Base-by-base conservation (phyloP, 1,140 invertebrate species). In the Leptestheria dahalacensis region DNA sequence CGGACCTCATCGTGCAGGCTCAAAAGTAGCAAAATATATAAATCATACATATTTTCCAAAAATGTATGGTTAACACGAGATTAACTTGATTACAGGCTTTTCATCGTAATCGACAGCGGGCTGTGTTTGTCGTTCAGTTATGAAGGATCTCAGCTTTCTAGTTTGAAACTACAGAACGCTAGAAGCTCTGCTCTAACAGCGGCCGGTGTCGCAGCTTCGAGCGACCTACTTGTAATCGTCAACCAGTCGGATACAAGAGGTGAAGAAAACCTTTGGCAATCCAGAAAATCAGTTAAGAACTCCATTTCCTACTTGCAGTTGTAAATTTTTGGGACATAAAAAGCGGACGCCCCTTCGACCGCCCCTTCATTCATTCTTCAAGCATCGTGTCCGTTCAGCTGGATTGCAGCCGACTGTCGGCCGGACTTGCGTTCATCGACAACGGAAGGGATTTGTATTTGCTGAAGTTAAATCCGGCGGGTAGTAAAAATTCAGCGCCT, bases 1-100 rank as follows among this genome's bases (percentile, higher is more conserved):
- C 80, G 0, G 85, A 81, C 65, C 78, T 91, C 62, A 82, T 94
- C 46, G 73, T 91, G 47, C 77, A 93, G 63, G 79, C 85, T 52
- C 85, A 92, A 73, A 91, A 85, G 87, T 91, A 74, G 70, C 70
- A 68, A 48, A 3, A 51, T 49, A 29, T 48, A 60, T n/a, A 23
- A 57, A 55, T 28, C 21, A 46, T n/a, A n/a, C n/a, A n/a, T n/a
- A n/a, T n/a, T n/a, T n/a, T n/a, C n/a, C n/a, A n/a, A n/a, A n/a
- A n/a, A n/a, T n/a, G n/a, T n/a, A n/a, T n/a, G n/a, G n/a, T n/a
- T n/a, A n/a, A n/a, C n/a, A n/a, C n/a, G n/a, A n/a, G n/a, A n/a
- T n/a, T n/a, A n/a, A n/a, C n/a, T n/a, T n/a, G n/a, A n/a, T n/a
- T n/a, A 15, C 15, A 41, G 33, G 15, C 33, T 9, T 41, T 41